Base-by-base conservation (phyloP, 1,140 invertebrate species). In the Leptinotarsa undecemlineata region DNA sequence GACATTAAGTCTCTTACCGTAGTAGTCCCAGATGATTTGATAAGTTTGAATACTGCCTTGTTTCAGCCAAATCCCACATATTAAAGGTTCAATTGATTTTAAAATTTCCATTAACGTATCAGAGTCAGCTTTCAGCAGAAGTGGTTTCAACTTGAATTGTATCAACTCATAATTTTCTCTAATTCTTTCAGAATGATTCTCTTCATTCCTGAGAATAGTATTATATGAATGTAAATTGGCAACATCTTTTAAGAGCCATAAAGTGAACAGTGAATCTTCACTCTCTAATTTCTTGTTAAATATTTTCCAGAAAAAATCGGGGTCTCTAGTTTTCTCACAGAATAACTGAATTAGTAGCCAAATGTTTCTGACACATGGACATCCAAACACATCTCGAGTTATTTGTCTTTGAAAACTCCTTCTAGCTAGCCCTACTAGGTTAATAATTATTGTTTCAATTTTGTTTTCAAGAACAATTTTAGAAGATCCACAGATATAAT, bases 21-120 rank as follows among this genome's bases (percentile, higher is more conserved):
- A 83, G 48, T 80, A 78, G 20, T 83, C 82, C 81, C 82, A 83
- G 51, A 81, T 67, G 6, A 77, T 74, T 74, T 80, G 79, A 61
- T 78, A 80, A 42, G 81, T 74, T 60, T 82, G 78, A 21, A 81
- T 77, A 78, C 75, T 81, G 15, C 71, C 71, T 51, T 78, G 71
- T 68, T 81, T 79, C 11, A 79, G 23, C 81, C 81, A 83, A 20
- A 80, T 72, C 47, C 77, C 63, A 60, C 75, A 77, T 14, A 82
- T 20, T 68, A 83, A 68, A 8, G 77, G 72, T 67, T 81, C 74
- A 51, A 83, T 69, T 21, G 79, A 33, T 72, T 78, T 78, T n/a
- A 82, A 81, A 75, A 72, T 60, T 13, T 72, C 66, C 13, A 75
- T 68, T 48, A 80, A 60, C 11, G 60, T 72, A 19, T 76, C 73